These are phyloP conservation scores for Nothocercus julius DNA, from an alignment of 2,113 vertebrate species.

Conservation along the genomic window DNA sequence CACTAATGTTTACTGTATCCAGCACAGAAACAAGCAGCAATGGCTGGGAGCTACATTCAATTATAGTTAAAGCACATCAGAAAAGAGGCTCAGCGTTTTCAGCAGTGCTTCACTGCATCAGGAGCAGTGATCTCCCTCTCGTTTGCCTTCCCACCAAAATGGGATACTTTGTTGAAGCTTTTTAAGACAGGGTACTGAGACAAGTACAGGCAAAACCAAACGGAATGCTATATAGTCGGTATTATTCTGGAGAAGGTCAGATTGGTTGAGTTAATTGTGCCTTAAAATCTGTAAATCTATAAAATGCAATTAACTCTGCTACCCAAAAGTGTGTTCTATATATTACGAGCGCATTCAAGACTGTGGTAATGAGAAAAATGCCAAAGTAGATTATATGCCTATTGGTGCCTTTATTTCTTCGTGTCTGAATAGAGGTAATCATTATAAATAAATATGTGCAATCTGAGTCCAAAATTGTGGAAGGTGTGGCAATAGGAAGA, in stretches of 20 bases:
- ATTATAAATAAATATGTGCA: background rate
- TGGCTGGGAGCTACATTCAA: background rate
- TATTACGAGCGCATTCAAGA: background rate
- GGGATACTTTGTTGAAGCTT: background rate
- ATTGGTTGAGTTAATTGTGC: background rate
- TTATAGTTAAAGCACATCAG: background rate
- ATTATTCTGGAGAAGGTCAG: background rate
- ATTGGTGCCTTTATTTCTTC: background rate
- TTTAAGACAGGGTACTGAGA: background rate
- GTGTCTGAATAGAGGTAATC: background rate
- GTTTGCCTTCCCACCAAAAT: background rate
- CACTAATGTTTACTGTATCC: background rate
- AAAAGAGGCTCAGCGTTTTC: background rate
- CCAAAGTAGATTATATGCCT: background rate
- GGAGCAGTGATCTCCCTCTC: background rate
- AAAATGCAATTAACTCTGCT: background rate
- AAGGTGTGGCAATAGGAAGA: background rate
- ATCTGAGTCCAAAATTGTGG: background rate
- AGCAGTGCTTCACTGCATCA: background rate
- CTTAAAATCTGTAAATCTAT: background rate
- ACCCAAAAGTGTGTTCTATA: background rate
- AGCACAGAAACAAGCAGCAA: background rate
- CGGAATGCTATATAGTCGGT: background rate
- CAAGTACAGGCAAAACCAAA: background rate
- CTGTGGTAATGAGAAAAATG: background rate